Conservation (phyloP, 1,140 invertebrate species). For the roundworm (Caenorhabditis elegans) region WBcel235 BX284605.5:3137501-3138000, state of each 20-base stretch:
- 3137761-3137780: neutral
- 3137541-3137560: neutral
- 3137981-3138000: neutral
- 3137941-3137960: neutral
- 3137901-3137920: neutral
- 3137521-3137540: neutral
- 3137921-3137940: neutral
- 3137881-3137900: neutral
- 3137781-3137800: neutral
- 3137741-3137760: neutral
- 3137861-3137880: neutral
- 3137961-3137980: neutral
- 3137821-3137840: slow-evolving; percentile 11
- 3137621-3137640: neutral
- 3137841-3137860: neutral
- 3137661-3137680: neutral
- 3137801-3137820: neutral
- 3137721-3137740: neutral
- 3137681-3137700: neutral
- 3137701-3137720: neutral
- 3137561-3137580: neutral
- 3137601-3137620: neutral
- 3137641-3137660: neutral
- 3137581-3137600: neutral
- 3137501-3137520: no score